Evolutionary conservation across 2,797 vertebrate genomes (phyloP), one percentile per base, ranked within the genome.

Genomic region (Oryzias sinensis): DNA sequence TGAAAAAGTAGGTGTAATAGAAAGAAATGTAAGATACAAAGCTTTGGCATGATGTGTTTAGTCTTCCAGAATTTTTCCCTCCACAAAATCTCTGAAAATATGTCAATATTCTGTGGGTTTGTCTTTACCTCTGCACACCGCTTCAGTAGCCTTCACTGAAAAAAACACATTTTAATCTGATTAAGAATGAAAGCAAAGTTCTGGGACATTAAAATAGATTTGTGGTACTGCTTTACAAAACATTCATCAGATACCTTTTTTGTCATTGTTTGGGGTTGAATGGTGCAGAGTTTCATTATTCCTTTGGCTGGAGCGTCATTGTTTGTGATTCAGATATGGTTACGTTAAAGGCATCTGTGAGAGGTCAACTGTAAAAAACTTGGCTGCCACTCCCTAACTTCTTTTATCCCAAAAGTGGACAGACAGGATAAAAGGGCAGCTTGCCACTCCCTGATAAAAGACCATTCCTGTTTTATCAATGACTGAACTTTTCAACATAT

Each of bases 361-460:
- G 37, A 5, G 2, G 20, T 5, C 14, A 17, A 29, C 4, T 49
- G 27, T 42, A 52, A 51, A 29, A 54, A 24, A 50, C 54, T 40
- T 59, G 15, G 43, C 17, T 18, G 68, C 62, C 82, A 60, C 86
- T 61, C 86, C 88, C 79, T 55, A 71, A 72, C 79, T 62, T 5
- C 13, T 60, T 47, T 70, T 53, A 20, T 7, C 4, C 20, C 40
- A 6, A 14, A 33, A 54, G 16, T 58, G 17, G 25, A 69, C 13
- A 7, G 5, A 46, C 6, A 22, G 2, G 53, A 50, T 0, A 0
- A 47, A 27, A 41, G 6, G 22, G 43, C 43, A 49, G 20, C 14
- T 27, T 37, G 43, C 46, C 54, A 62, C 41, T 2, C 1, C 43
- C 5, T 4, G 7, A 53, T 4, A 9, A 44, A 60, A 40, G 29